A percentile compares a stretch with the other conserved stretches of the same genome.
phyloP scores from a whole-genome alignment of 2,113 vertebrate species.

The Psammodynastes pulverulentus region DNA sequence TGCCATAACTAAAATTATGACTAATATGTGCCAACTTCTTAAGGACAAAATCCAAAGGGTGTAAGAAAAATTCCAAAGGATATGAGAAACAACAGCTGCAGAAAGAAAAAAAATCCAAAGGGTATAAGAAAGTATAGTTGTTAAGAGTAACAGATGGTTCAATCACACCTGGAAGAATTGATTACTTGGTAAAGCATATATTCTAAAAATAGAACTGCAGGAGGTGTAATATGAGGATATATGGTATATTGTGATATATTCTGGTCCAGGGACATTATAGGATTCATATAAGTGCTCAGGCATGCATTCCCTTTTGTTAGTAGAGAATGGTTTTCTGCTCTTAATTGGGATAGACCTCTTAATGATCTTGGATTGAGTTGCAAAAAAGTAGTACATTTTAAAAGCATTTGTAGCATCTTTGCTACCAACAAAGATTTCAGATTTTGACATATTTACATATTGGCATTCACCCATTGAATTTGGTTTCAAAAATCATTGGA shows the following conservation, averaged over 20 bases:
- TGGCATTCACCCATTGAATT: not conserved
- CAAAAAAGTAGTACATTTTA: not conserved
- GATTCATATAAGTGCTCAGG: not conserved
- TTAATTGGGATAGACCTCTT: not conserved
- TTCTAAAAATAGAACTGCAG: not conserved
- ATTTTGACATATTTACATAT: not conserved
- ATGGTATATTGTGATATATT: not conserved
- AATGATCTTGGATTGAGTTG: not conserved
- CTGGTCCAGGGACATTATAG: not conserved
- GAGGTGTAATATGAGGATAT: not conserved
- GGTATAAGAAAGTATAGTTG: not conserved
- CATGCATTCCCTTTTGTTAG: not conserved
- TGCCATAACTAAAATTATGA: not conserved
- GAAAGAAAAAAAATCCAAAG: not conserved
- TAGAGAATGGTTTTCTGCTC: not conserved
- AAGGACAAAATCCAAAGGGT: not conserved
- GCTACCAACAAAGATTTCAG: not conserved
- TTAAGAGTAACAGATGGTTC: slow-evolving; percentile 31
- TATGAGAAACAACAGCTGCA: not conserved
- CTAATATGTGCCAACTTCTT: not conserved
- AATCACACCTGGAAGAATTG: not conserved
- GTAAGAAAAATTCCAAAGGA: not conserved
- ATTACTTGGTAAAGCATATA: not conserved
- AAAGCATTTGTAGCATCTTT: not conserved
- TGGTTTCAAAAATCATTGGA: not conserved